Conservation (phyloP, 2,113 vertebrate species). For the Salvelinus fontinalis region DNA sequence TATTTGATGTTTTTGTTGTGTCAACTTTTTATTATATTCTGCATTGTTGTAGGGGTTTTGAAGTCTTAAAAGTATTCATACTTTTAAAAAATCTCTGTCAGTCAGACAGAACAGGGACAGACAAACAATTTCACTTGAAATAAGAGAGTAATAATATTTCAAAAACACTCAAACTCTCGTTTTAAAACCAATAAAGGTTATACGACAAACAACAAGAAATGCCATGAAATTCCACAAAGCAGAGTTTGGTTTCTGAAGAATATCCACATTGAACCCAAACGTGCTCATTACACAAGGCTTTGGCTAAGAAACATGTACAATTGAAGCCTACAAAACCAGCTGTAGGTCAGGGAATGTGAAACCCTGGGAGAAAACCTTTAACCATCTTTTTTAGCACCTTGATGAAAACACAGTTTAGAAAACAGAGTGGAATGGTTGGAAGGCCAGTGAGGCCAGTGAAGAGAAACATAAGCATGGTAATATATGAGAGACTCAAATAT, state of each 20-base stretch:
- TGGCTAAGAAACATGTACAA: background rate
- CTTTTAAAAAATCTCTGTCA: constrained; percentile 52
- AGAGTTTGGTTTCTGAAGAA: background rate
- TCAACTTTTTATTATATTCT: constrained; percentile 1
- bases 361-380: background rate
- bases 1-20: constrained; percentile 38
- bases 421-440: background rate
- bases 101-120: constrained; percentile 61
- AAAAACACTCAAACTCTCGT: constrained; percentile 21
- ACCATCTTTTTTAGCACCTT: background rate
- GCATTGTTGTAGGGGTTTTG: constrained; percentile 40
- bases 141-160: constrained; percentile 35
- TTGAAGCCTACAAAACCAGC: too few species aligned
- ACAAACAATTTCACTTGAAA: constrained; percentile 47
- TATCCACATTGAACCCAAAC: background rate
- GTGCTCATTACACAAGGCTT: constrained; percentile 21
- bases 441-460: background rate
- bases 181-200: constrained; percentile 20
- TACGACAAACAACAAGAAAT: constrained; percentile 5
- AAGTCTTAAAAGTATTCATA: constrained; percentile 52
- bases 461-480: background rate
- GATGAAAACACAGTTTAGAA: background rate
- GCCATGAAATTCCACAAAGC: constrained; percentile 10
- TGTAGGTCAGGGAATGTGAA: background rate
- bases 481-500: background rate